Conservation (phyloP, 2,797 vertebrate genomes). For the Pseudochromis fuscus region DNA sequence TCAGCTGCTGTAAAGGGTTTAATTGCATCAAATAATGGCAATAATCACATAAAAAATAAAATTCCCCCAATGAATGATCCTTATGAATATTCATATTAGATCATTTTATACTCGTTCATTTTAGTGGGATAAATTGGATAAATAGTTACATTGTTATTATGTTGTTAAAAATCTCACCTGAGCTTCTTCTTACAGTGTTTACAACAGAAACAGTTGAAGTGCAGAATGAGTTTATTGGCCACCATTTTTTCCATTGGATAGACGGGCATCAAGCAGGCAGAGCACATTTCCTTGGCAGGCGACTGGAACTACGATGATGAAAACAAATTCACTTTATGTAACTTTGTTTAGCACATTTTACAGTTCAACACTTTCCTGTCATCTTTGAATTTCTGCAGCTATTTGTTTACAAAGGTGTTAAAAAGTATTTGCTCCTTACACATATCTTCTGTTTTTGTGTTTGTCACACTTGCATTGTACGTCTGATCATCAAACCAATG, state of each 20-base stretch:
- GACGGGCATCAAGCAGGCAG: slow-evolving; percentile 85
- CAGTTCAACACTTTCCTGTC: neutral
- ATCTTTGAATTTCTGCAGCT: neutral
- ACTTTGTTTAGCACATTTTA: slow-evolving; percentile 9
- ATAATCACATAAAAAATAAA: neutral
- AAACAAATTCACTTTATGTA: slow-evolving; percentile 43
- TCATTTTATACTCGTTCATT: neutral
- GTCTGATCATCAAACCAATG: too few relatives aligned
- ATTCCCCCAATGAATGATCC: neutral
- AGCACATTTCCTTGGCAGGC: slow-evolving; percentile 84
- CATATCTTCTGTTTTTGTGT: neutral
- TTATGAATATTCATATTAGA: neutral
- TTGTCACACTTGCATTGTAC: neutral
- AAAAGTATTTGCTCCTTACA: too few relatives aligned
- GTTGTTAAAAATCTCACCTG: slow-evolving; percentile 83
- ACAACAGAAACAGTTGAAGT: slow-evolving; percentile 90
- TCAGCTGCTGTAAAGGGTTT: slow-evolving; percentile 18
- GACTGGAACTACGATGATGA: slow-evolving; percentile 79
- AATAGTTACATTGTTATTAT: neutral
- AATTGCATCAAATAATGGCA: neutral
- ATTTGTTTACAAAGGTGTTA: too few relatives aligned
- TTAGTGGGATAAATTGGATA: neutral
- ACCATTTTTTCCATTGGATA: slow-evolving; percentile 86
- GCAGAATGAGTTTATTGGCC: slow-evolving; percentile 83
- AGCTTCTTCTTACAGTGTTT: slow-evolving; percentile 87